Percentiles rank a stretch among this genome's conserved stretches.
phyloP scores from a whole-genome alignment of 2,888 invertebrate species.

The Selenia dentaria region DNA sequence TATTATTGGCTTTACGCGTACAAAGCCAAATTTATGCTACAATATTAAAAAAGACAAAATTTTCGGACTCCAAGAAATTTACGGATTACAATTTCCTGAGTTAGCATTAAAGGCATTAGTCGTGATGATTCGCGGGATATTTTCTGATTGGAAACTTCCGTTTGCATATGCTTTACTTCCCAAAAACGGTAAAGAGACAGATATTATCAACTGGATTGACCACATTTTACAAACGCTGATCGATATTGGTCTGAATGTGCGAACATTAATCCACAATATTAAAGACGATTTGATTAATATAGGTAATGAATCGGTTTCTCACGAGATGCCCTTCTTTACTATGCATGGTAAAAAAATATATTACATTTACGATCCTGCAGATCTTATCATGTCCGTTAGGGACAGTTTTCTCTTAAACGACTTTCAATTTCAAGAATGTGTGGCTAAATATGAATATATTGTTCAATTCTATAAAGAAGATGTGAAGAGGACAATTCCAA shows the following conservation, averaged over 20 bases:
- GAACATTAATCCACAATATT: conserved; percentile 26
- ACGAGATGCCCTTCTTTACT: conserved; percentile 3
- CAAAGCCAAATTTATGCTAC: conserved; percentile 30
- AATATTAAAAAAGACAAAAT: conserved; percentile 30
- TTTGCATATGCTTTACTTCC: conserved; percentile 5
- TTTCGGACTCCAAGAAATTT: conserved; percentile 33
- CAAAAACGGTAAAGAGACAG: not conserved
- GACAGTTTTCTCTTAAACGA: conserved; percentile 2
- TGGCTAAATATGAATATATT: conserved; percentile 31
- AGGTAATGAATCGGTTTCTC: not conserved
- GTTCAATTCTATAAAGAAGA: conserved; percentile 30
- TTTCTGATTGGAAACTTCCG: conserved; percentile 33
- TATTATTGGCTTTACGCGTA: conserved; percentile 22
- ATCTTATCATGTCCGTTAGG: conserved; percentile 25
- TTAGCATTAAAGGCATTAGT: conserved; percentile 26
- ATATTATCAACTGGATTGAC: conserved; percentile 6
- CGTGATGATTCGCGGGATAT: conserved; percentile 34
- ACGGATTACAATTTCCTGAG: conserved; percentile 21
- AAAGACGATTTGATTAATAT: conserved; percentile 3
- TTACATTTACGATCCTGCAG: conserved; percentile 32
- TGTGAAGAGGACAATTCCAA: conserved; percentile 13
- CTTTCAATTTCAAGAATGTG: conserved; percentile 3
- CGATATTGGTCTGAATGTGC: conserved; percentile 32
- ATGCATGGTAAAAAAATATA: conserved; percentile 26
- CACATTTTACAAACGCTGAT: not conserved